Evolutionary conservation across 2,113 vertebrate species (phyloP), one percentile per base, ranked within the genome.

Genomic region (Choloepus hoffmanni): DNA sequence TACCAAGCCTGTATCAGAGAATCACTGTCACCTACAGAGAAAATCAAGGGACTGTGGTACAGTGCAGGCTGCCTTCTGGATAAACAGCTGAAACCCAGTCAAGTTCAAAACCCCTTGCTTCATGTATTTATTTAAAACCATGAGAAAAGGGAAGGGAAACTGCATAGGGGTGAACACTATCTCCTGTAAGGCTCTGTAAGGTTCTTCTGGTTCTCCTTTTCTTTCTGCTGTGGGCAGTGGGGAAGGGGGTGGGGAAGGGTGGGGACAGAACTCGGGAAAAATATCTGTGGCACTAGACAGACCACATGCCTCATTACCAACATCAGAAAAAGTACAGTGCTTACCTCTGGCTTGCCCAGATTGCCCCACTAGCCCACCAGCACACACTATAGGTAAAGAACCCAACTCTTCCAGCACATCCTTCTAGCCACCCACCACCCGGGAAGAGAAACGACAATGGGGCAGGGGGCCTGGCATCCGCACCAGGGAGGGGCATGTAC

Each of bases 61-160:
- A 5, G 50, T 0, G 0, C 19, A 28, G 77, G 82, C 30, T 63
- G 33, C 43, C 77, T 95, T 68, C 86, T 76, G 24, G 33, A 48
- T 36, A 83, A 58, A 48, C 30, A 70, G 50, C 73, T 55, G 24
- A 48, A 70, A 65, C 18, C 53, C 53, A 55, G 60, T 30, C 96
- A 70, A 58, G 67, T 65, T 85, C 36, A 72, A 68, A 85, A 91
- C 19, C 19, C 30, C 2, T 60, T 19, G 3, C 23, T 55, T 76
- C 60, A 43, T 50, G 33, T 82, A 24, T 55, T 24, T 82, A 30
- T 55, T 24, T 10, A 92, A 73, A 53, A 50, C 33, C 74, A 5
- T 33, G 63, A 79, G 60, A 93, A 89, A 97, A 84, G 1, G 81
- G 92, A 97, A 92, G 87, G 74, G 77, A 95, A 95, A 95, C 45